Percentiles rank a stretch among this genome's conserved stretches.
These are phyloP conservation scores for Indri indri DNA, from an alignment of 2,113 vertebrate species.

Conservation along the genomic window DNA sequence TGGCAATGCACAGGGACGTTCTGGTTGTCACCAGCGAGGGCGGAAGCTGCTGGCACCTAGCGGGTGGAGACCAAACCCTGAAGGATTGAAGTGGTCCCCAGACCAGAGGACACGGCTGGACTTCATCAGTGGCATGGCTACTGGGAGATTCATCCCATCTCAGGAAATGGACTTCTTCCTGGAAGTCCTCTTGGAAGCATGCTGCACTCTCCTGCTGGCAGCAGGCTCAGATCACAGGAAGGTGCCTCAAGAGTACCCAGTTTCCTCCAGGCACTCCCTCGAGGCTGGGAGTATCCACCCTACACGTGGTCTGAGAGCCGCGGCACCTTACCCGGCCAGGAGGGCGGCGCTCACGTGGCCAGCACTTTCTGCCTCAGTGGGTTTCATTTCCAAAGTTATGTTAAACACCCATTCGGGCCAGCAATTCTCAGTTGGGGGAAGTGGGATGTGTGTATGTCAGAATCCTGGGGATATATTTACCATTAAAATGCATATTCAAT, in stretches of 20 bases:
- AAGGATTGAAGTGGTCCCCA: not conserved
- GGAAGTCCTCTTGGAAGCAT: no score
- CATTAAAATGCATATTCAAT: not conserved
- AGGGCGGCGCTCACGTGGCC: rapidly evolving
- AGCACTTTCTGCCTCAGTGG: rapidly evolving
- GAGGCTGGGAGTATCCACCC: rapidly evolving
- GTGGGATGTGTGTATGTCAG: rapidly evolving
- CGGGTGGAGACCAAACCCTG: not conserved
- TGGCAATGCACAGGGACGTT: rapidly evolving
- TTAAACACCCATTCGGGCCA: rapidly evolving
- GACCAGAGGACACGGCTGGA: not conserved
- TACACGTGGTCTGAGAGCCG: no score
- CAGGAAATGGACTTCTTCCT: no score
- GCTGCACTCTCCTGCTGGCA: no score
- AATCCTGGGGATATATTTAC: not conserved
- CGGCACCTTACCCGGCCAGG: not conserved
- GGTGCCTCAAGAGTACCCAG: rapidly evolving
- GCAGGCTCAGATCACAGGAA: not conserved
- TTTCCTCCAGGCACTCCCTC: not conserved
- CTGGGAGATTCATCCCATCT: rapidly evolving
- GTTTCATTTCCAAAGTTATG: rapidly evolving
- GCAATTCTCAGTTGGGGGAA: rapidly evolving
- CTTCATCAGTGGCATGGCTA: rapidly evolving
- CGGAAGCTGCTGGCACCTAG: not conserved
- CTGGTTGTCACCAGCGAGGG: not conserved